Evolutionary conservation across 1,140 invertebrate genomes (phyloP).

Genomic region (Trichonephila inaurata): DNA sequence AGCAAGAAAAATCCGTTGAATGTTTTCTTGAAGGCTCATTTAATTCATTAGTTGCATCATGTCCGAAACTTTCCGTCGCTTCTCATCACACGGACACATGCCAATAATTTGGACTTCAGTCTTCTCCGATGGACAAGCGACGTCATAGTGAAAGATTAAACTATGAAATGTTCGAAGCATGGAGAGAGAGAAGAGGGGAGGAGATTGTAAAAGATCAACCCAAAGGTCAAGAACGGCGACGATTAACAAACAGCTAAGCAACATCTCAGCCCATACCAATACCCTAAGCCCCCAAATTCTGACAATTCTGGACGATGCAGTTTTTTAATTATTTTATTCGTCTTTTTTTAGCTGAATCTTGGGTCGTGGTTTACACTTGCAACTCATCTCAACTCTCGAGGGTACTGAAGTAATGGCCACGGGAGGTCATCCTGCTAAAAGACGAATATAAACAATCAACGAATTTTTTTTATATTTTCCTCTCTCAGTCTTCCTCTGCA

Average conservation of each 20-base stretch:
- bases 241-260: conserved; percentile 63
- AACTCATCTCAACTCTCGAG: conserved; percentile 8
- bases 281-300: conserved; percentile 22
- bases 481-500: conserved; percentile 3
- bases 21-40: background rate
- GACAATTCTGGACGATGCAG: conserved; percentile 11
- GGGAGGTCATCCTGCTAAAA: conserved; percentile 65
- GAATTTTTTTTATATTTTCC: background rate
- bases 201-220: conserved; percentile 8
- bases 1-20: no score
- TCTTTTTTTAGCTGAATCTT: conserved; percentile 19
- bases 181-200: background rate
- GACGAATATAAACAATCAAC: conserved; percentile 54
- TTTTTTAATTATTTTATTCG: conserved; percentile 9
- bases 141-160: conserved; percentile 59
- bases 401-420: conserved; percentile 41
- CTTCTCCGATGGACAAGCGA: background rate
- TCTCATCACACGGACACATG: conserved; percentile 4
- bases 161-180: background rate
- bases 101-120: conserved; percentile 44
- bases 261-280: conserved; percentile 32
- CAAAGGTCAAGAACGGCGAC: conserved; percentile 56
- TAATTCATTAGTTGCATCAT: conserved; percentile 15
- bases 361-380: conserved; percentile 58
- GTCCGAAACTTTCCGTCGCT: background rate